Percentiles rank a stretch among this genome's conserved stretches.
Conservation (phyloP, 23 tunicate genomes). For the Ascidia mentula region DNA sequence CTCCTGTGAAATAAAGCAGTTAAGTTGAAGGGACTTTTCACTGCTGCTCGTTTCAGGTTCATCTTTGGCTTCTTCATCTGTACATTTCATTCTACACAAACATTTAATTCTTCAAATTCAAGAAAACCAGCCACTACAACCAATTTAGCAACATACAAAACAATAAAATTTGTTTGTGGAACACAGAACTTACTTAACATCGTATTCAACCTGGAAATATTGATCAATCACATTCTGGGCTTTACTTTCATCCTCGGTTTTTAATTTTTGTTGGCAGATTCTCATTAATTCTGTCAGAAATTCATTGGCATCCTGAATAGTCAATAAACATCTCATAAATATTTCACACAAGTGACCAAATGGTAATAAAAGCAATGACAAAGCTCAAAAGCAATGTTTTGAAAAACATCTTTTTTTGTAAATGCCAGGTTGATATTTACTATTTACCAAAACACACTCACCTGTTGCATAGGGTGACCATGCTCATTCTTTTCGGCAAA, state of each 20-base stretch:
- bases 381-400: neutral
- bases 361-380: neutral
- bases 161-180: neutral
- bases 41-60: conserved; percentile 50
- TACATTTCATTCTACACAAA: conserved; percentile 63
- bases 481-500: conserved; percentile 89
- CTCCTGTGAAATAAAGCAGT: conserved; percentile 91
- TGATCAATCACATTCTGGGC: conserved; percentile 64
- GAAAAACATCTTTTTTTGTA: neutral
- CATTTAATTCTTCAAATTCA: too few species aligned
- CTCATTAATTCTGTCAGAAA: conserved; percentile 81
- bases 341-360: neutral
- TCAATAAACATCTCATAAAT: neutral
- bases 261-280: conserved; percentile 74
- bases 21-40: conserved; percentile 76
- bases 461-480: conserved; percentile 95
- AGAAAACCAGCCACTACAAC: neutral
- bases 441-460: conserved; percentile 1
- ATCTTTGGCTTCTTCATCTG: conserved; percentile 78
- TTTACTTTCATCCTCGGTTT: neutral
- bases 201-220: conserved; percentile 81
- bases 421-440: too few species aligned
- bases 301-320: conserved; percentile 92
- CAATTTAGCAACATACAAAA: neutral
- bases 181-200: conserved; percentile 57